Evolutionary conservation across 2,888 invertebrate species (phyloP).

Genomic region (Gerris lacustris): DNA sequence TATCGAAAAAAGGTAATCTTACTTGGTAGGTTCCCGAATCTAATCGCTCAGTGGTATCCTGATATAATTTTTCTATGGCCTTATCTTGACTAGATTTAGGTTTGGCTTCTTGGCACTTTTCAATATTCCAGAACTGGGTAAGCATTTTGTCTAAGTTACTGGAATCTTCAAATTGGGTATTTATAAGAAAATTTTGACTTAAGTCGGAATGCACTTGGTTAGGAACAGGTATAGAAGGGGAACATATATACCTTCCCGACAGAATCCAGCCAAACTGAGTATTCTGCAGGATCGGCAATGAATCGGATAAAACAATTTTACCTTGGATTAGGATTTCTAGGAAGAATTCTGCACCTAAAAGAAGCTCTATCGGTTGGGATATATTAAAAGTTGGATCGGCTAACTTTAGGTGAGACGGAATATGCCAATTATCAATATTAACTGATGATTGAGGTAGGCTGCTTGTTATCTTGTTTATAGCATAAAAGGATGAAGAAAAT

Average conservation of each 20-base stretch:
- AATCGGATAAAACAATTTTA: constrained; percentile 12
- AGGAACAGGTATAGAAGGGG: background rate
- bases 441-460: constrained; percentile 5
- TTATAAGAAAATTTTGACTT: background rate
- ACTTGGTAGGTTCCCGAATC: constrained; percentile 14
- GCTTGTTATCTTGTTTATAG: constrained; percentile 11
- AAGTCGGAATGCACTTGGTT: background rate
- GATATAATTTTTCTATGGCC: background rate
- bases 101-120: background rate
- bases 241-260: background rate
- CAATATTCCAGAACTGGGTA: constrained; percentile 4
- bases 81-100: constrained; percentile 7
- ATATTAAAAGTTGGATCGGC: constrained; percentile 13
- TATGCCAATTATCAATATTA: constrained; percentile 8
- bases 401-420: constrained; percentile 9
- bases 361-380: background rate
- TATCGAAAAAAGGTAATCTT: constrained; percentile 20
- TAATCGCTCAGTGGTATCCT: background rate
- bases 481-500: background rate
- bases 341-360: constrained; percentile 13
- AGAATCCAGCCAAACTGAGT: background rate
- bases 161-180: background rate
- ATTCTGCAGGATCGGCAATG: background rate
- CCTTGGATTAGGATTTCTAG: constrained; percentile 8
- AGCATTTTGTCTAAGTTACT: background rate